These are phyloP conservation scores for Poeciliopsis presidionis DNA, from an alignment of 2,797 vertebrate species.

Conservation along the genomic window DNA sequence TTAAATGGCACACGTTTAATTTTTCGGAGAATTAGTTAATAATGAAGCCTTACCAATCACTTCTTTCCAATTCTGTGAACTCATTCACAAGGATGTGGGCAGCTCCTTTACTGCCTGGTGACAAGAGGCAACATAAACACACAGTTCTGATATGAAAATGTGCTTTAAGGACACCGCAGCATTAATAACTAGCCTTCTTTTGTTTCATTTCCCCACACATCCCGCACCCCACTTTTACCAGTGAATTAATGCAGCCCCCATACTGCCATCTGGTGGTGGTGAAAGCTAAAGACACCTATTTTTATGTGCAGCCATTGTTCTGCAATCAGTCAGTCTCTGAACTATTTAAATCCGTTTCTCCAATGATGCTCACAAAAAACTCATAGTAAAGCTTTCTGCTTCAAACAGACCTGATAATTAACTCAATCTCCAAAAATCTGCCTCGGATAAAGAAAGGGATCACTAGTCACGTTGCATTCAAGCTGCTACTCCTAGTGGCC, in stretches of 20 bases:
- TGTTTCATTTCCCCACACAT: constrained; percentile 1
- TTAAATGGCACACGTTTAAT: constrained; percentile 15
- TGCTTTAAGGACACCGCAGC: constrained; percentile 39
- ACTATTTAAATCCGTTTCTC: not conserved
- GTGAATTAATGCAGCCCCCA: constrained; percentile 29
- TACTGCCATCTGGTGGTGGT: constrained; percentile 72
- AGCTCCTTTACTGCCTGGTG: constrained; percentile 95
- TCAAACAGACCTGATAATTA: not conserved
- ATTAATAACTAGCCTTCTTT: constrained; percentile 21
- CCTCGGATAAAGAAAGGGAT: constrained; percentile 14
- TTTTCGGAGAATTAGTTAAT: constrained; percentile 46
- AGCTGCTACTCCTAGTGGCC: constrained; percentile 66
- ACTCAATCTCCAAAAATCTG: constrained; percentile 11
- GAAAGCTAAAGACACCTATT: constrained; percentile 34
- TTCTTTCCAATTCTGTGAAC: constrained; percentile 87
- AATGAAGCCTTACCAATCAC: constrained; percentile 85
- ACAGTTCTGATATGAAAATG: constrained; percentile 71
- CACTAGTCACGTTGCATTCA: constrained; percentile 14
- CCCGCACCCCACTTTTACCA: constrained; percentile 50
- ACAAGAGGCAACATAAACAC: constrained; percentile 94
- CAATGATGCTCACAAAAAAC: not conserved
- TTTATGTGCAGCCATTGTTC: constrained; percentile 62
- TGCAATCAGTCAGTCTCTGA: constrained; percentile 41
- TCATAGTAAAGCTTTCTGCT: not conserved
- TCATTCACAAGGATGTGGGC: constrained; percentile 89